Evolutionary conservation across 2,888 invertebrate species (phyloP).

Genomic region (Orthosia gracilis): DNA sequence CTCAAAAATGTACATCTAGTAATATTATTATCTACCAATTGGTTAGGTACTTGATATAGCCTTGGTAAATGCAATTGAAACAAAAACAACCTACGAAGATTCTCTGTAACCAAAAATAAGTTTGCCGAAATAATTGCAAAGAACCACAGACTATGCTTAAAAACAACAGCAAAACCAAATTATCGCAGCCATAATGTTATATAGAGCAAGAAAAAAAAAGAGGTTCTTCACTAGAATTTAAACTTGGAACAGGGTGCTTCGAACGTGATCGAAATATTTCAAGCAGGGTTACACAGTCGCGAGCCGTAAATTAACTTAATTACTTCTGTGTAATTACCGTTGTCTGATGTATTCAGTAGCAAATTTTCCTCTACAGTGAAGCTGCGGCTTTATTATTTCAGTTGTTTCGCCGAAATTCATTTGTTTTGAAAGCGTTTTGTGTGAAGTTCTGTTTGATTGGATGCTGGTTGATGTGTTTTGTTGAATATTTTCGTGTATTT

Average conservation of each 20-base stretch:
- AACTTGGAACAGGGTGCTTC: slow-evolving; percentile 50
- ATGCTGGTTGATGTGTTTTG: neutral
- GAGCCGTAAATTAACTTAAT: slow-evolving; percentile 62
- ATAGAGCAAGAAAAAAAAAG: slow-evolving; percentile 34
- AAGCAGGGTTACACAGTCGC: slow-evolving; percentile 52
- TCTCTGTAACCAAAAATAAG: neutral
- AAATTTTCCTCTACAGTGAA: slow-evolving; percentile 44
- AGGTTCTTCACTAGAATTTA: slow-evolving; percentile 44
- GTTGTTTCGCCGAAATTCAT: slow-evolving; percentile 44
- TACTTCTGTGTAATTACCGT: slow-evolving; percentile 59
- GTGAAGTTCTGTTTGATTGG: slow-evolving; percentile 7
- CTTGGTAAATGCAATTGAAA: neutral
- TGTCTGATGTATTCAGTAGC: slow-evolving; percentile 57
- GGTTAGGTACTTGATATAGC: neutral
- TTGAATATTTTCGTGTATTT: neutral
- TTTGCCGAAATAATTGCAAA: neutral
- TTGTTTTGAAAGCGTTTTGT: slow-evolving; percentile 31
- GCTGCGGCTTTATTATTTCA: slow-evolving; percentile 25
- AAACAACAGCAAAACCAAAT: slow-evolving; percentile 28
- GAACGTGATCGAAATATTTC: slow-evolving; percentile 57
- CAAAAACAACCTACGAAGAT: neutral
- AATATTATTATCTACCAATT: neutral
- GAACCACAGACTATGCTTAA: neutral
- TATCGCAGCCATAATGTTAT: slow-evolving; percentile 14
- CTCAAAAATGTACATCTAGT: neutral